These are phyloP conservation scores for Theristus sp. DNA, from an alignment of 2,888 invertebrate species.

Conservation along the genomic window DNA sequence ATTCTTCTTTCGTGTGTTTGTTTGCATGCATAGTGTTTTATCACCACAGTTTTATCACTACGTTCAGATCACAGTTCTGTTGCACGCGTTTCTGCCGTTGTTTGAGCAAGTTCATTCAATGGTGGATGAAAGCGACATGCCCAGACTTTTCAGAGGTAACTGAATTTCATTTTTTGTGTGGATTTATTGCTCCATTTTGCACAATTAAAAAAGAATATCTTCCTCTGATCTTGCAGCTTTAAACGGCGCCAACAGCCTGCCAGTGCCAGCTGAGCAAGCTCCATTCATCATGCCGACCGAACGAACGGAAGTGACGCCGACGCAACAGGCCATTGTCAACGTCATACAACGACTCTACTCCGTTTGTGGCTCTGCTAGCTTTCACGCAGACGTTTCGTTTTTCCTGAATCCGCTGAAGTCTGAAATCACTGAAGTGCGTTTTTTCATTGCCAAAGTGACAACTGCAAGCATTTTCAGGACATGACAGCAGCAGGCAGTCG, in stretches of 20 bases:
- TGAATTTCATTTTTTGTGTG: not conserved
- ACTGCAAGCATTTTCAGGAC: too few relatives aligned
- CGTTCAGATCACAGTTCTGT: conserved; percentile 74
- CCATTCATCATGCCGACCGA: conserved; percentile 60
- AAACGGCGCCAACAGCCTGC: conserved; percentile 36
- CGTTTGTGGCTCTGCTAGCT: too few relatives aligned
- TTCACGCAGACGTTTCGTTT: too few relatives aligned
- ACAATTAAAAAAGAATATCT: too few relatives aligned
- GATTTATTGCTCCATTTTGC: too few relatives aligned
- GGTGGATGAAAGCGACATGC: conserved; percentile 12
- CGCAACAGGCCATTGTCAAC: conserved; percentile 65
- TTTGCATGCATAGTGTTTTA: too few relatives aligned
- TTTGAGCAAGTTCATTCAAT: conserved; percentile 37
- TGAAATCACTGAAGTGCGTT: too few relatives aligned
- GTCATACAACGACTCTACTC: conserved; percentile 66
- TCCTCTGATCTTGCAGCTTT: not conserved
- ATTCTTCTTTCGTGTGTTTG: too few relatives aligned
- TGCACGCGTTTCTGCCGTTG: conserved; percentile 84
- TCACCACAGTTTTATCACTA: not conserved
- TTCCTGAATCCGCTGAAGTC: too few relatives aligned
- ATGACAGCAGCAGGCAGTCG: not conserved
- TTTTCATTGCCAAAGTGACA: too few relatives aligned
- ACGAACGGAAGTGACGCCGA: conserved; percentile 53
- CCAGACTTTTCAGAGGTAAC: conserved; percentile 8
- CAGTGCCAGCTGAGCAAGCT: conserved; percentile 57